Evolutionary conservation across 2,797 vertebrate species (phyloP).

Genomic region (Avahi laniger): DNA sequence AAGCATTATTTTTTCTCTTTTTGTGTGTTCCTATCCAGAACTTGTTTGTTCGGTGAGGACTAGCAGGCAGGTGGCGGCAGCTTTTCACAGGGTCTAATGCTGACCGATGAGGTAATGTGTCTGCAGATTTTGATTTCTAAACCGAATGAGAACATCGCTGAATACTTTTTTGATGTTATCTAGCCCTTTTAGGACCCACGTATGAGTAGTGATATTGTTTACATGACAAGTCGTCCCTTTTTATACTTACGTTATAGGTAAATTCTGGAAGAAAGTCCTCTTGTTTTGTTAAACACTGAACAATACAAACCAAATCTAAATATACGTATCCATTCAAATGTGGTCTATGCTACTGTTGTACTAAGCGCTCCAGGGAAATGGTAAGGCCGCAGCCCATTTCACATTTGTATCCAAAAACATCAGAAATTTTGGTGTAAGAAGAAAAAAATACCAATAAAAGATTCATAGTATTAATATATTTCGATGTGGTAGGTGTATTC

Average conservation of each 20-base stretch:
- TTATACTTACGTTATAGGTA: background rate
- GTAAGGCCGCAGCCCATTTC: background rate
- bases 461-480: conserved; percentile 41
- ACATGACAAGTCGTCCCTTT: background rate
- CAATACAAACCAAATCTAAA: background rate
- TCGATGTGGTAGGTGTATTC: conserved; percentile 29
- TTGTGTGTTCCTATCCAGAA: background rate
- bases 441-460: conserved; percentile 29
- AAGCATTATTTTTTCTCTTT: background rate
- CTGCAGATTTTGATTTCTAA: background rate
- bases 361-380: background rate
- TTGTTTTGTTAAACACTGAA: background rate
- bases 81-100: background rate
- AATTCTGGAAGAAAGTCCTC: background rate
- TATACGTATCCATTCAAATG: background rate
- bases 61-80: background rate
- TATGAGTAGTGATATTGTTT: background rate
- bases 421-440: background rate
- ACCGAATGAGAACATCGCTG: background rate
- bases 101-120: background rate
- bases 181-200: background rate
- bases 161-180: background rate
- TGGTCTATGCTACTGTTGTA: background rate
- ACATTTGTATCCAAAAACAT: background rate
- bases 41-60: background rate